Conservation (phyloP, 2,113 vertebrate genomes). For the Sclerurus mexicanus region DNA sequence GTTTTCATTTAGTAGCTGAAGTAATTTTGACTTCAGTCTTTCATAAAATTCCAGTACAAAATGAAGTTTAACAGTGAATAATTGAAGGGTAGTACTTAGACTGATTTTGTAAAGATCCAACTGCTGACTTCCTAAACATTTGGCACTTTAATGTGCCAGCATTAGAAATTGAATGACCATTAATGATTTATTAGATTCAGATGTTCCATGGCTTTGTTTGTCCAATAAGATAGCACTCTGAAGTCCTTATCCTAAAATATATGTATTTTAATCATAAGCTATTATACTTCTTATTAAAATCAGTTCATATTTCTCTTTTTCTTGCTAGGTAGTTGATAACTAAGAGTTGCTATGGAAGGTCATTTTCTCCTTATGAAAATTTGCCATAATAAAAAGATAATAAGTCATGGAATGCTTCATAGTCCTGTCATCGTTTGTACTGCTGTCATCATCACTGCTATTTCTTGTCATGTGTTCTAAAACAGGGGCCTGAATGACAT, state of each 20-base stretch:
- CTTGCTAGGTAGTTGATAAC: not conserved
- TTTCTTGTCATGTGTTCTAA: not conserved
- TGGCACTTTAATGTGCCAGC: not conserved
- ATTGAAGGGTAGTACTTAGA: not conserved
- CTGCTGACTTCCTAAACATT: not conserved
- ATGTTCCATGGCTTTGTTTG: not conserved
- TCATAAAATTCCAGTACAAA: not conserved
- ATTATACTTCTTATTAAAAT: not conserved
- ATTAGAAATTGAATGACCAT: not conserved
- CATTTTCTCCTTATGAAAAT: not conserved
- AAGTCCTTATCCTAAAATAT: not conserved
- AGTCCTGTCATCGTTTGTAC: not conserved
- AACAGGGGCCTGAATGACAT: conserved; percentile 88
- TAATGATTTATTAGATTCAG: not conserved
- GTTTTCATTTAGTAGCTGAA: not conserved
- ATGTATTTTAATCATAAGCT: not conserved
- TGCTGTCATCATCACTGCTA: not conserved
- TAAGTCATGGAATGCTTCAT: not conserved
- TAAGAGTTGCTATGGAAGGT: not conserved
- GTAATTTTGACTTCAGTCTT: not conserved
- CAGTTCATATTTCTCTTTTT: not conserved
- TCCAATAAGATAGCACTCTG: not conserved
- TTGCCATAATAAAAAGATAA: not conserved
- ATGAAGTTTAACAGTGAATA: not conserved
- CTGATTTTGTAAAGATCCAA: not conserved